These are phyloP conservation scores for Brienomyrus brachyistius DNA, from an alignment of 2,113 vertebrate genomes.

Conservation along the genomic window DNA sequence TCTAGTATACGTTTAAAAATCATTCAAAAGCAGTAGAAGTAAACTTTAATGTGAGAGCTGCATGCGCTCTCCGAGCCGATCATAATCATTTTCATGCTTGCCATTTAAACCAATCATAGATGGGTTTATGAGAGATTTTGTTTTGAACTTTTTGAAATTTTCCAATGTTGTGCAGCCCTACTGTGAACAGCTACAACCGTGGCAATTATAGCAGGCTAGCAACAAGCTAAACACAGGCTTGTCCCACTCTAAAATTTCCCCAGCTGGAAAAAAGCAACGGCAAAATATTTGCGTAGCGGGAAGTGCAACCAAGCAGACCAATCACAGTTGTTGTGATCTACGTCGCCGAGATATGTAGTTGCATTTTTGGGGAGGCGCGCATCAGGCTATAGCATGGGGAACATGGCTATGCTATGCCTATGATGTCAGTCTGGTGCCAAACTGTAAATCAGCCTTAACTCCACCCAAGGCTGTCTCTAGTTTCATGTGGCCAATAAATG, in stretches of 20 bases:
- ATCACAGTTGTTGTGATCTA: neutral
- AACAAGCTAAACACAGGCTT: neutral
- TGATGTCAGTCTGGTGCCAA: neutral
- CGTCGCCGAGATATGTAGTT: neutral
- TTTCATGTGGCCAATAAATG: neutral
- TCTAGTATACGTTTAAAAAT: neutral
- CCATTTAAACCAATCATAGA: neutral
- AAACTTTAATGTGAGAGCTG: neutral
- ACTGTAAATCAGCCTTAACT: neutral
- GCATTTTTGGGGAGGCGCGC: neutral
- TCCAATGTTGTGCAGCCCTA: neutral
- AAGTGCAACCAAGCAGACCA: neutral
- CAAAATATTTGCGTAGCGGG: neutral
- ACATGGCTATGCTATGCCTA: neutral
- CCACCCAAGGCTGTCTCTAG: neutral
- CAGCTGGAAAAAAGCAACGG: neutral
- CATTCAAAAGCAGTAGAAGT: too few relatives aligned
- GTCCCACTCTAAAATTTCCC: neutral
- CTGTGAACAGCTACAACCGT: neutral
- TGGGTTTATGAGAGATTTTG: neutral
- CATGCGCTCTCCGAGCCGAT: neutral
- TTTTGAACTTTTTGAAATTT: neutral
- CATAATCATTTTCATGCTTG: neutral
- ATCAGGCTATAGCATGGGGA: neutral
- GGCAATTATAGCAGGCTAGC: neutral